Percentiles rank a stretch among this genome's conserved stretches.
These are phyloP conservation scores for Gonatopus flavifemur DNA, from an alignment of 1,140 invertebrate genomes.

Conservation along the genomic window DNA sequence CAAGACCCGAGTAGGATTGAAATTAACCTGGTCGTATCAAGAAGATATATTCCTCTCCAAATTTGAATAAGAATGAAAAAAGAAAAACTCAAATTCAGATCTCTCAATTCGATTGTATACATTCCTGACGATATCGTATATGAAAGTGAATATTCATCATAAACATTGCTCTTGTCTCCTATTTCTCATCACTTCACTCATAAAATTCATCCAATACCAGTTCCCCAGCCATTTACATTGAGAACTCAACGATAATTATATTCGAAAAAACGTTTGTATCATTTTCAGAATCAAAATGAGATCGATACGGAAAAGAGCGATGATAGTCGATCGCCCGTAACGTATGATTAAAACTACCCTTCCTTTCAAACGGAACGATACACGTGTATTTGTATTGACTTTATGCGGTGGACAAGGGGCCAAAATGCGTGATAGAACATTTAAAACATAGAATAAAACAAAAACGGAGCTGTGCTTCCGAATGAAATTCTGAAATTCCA, in stretches of 20 bases:
- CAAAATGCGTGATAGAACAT: slow-evolving; percentile 41
- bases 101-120: too few relatives aligned
- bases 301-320: background rate
- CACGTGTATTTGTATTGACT: slow-evolving; percentile 22
- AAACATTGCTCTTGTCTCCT: too few relatives aligned
- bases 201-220: too few relatives aligned
- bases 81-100: too few relatives aligned
- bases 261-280: slow-evolving; percentile 6
- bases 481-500: too few relatives aligned
- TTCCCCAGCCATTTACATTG: background rate
- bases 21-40: too few relatives aligned
- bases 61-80: too few relatives aligned
- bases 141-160: too few relatives aligned
- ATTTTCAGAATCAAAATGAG: background rate
- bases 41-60: too few relatives aligned
- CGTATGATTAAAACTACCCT: slow-evolving; percentile 6
- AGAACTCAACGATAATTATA: slow-evolving; percentile 11
- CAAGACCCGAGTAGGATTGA: too few relatives aligned
- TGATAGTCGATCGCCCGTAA: slow-evolving; percentile 3
- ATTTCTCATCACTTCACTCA: too few relatives aligned
- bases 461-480: slow-evolving; percentile 9
- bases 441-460: slow-evolving; percentile 26
- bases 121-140: too few relatives aligned
- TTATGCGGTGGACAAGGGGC: slow-evolving; percentile 40
- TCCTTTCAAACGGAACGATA: slow-evolving; percentile 15